Evolutionary conservation across 1,140 invertebrate species (phyloP).

Genomic region (Cardiocondyla obscurior): DNA sequence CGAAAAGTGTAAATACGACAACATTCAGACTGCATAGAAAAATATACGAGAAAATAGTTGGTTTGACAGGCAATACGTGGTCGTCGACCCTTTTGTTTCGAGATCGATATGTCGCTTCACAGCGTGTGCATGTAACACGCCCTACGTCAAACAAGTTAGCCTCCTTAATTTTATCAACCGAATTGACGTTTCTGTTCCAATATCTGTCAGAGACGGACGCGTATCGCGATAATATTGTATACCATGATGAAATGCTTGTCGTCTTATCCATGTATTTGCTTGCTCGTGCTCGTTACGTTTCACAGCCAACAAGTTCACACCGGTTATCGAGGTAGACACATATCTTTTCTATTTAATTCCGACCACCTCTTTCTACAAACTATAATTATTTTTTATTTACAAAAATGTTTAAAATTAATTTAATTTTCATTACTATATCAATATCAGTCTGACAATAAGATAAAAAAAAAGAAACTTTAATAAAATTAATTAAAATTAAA

Average conservation of each 20-base stretch:
- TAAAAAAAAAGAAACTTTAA: no score
- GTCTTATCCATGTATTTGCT: constrained; percentile 16
- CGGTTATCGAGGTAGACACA: constrained; percentile 6
- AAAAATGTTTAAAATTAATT: background rate
- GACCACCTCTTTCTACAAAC: background rate
- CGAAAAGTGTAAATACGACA: constrained; percentile 3
- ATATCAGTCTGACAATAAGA: no score
- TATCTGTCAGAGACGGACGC: background rate
- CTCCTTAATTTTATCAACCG: constrained; percentile 9
- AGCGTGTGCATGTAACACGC: background rate
- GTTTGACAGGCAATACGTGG: constrained; percentile 23
- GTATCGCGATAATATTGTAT: background rate
- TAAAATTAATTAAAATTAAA: background rate
- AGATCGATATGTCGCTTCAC: constrained; percentile 35
- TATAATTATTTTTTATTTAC: background rate
- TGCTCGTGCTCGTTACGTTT: constrained; percentile 20
- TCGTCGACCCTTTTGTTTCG: constrained; percentile 39
- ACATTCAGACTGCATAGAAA: constrained; percentile 30
- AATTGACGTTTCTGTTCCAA: background rate
- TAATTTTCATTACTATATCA: no score
- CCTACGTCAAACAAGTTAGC: background rate
- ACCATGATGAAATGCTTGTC: constrained; percentile 17
- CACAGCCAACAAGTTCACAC: background rate
- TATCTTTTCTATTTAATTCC: background rate
- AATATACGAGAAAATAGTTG: constrained; percentile 24